A percentile compares a stretch with the other conserved stretches of the same genome.
These are phyloP conservation scores for Ophthalmolycus amberensis DNA, from an alignment of 2,113 vertebrate genomes.

Conservation along the genomic window DNA sequence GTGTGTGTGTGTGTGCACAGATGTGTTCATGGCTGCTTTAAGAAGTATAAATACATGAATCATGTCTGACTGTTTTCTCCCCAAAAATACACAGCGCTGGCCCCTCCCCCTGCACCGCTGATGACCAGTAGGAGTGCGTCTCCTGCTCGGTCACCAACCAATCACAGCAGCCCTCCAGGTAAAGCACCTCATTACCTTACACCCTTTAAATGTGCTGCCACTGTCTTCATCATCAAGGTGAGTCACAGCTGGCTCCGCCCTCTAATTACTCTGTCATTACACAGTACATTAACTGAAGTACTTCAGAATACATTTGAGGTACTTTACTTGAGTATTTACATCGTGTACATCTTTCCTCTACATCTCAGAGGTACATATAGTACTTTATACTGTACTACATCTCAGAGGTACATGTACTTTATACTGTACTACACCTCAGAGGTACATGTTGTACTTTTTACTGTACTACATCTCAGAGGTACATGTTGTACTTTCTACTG, in stretches of 20 bases:
- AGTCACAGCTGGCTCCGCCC: background rate
- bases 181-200: constrained; percentile 3
- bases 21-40: constrained; percentile 6
- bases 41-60: constrained; percentile 15
- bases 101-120: constrained; percentile 38
- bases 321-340: no score
- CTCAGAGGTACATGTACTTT: no score
- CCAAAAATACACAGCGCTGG: constrained; percentile 55
- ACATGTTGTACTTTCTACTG: no score
- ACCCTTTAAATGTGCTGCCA: background rate
- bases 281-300: no score
- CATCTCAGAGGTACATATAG: no score
- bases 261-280: no score
- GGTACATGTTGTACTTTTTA: background rate
- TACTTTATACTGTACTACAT: no score
- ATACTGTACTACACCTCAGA: no score
- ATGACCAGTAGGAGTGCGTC: constrained; percentile 54
- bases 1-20: background rate
- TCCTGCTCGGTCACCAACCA: constrained; percentile 61
- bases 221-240: background rate
- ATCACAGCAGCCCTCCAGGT: constrained; percentile 67
- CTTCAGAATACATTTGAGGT: no score
- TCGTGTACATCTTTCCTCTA: no score
- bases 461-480: no score
- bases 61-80: constrained; percentile 27